Percentiles rank a stretch among this genome's conserved stretches.
Evolutionary conservation across 2,888 invertebrate genomes (phyloP).

Genomic region (Tridacna crocea): DNA sequence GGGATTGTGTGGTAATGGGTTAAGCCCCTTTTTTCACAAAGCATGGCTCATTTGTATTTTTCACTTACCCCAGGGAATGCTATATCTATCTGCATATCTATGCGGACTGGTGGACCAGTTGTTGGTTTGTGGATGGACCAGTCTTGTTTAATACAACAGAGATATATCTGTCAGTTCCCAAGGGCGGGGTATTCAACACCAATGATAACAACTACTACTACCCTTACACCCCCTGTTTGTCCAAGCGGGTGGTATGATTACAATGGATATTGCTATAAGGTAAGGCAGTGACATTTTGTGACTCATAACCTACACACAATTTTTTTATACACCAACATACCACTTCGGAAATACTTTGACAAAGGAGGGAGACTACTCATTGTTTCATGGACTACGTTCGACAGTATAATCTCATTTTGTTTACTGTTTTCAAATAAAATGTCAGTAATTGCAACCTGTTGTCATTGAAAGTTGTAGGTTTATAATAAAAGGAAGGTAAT

Average conservation of each 20-base stretch:
- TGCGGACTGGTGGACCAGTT: constrained; percentile 63
- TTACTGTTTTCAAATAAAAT: too few relatives aligned
- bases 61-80: constrained; percentile 61
- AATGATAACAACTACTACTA: constrained; percentile 58
- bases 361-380: too few relatives aligned
- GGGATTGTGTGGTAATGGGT: background rate
- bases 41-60: too few relatives aligned
- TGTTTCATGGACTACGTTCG: too few relatives aligned
- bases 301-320: too few relatives aligned
- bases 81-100: constrained; percentile 68
- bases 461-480: too few relatives aligned
- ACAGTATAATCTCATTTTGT: too few relatives aligned
- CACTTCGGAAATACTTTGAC: too few relatives aligned
- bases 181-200: constrained; percentile 67
- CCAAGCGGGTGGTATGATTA: constrained; percentile 63
- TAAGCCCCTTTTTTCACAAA: background rate
- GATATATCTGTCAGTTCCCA: constrained; percentile 71
- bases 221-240: constrained; percentile 57
- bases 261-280: constrained; percentile 71
- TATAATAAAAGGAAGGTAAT: too few relatives aligned
- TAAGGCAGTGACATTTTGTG: background rate
- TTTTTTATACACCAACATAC: too few relatives aligned
- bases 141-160: constrained; percentile 52
- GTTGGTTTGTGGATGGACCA: constrained; percentile 72
- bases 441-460: too few relatives aligned